Percentiles rank a stretch among this genome's conserved stretches.
Conservation (phyloP, 2,797 vertebrate species). For the Myotis myotis region DNA sequence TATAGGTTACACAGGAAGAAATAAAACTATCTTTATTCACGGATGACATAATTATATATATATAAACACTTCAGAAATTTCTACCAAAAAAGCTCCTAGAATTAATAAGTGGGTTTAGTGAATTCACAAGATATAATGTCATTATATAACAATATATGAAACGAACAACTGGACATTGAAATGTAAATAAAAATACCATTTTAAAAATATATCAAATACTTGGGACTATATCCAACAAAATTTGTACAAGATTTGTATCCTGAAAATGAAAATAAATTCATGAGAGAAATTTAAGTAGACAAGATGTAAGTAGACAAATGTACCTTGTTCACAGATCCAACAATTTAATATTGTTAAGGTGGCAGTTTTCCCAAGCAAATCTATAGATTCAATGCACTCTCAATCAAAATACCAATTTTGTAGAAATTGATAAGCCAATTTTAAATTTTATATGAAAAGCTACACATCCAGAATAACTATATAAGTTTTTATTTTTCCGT, state of each 20-base stretch:
- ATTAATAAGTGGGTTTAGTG: background rate
- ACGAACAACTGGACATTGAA: background rate
- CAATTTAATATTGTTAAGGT: background rate
- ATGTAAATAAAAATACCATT: background rate
- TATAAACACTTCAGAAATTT: background rate
- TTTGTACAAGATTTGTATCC: background rate
- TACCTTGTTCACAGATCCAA: background rate
- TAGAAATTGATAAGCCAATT: constrained; percentile 2
- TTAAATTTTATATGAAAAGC: background rate
- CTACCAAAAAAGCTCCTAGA: background rate
- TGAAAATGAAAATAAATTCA: background rate
- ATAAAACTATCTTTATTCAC: background rate
- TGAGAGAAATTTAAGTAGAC: background rate
- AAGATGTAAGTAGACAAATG: background rate
- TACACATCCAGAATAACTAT: background rate
- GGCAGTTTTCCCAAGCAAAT: background rate
- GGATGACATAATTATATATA: background rate
- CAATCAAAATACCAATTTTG: background rate
- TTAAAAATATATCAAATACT: background rate
- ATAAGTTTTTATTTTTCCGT: background rate
- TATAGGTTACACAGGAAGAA: background rate
- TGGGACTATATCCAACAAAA: background rate
- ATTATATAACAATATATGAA: background rate
- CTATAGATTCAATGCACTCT: background rate
- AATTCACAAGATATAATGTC: background rate